Percentiles rank a stretch among this genome's conserved stretches.
Evolutionary conservation across 1,140 invertebrate genomes (phyloP).

Genomic region (Drosophila jambulina): DNA sequence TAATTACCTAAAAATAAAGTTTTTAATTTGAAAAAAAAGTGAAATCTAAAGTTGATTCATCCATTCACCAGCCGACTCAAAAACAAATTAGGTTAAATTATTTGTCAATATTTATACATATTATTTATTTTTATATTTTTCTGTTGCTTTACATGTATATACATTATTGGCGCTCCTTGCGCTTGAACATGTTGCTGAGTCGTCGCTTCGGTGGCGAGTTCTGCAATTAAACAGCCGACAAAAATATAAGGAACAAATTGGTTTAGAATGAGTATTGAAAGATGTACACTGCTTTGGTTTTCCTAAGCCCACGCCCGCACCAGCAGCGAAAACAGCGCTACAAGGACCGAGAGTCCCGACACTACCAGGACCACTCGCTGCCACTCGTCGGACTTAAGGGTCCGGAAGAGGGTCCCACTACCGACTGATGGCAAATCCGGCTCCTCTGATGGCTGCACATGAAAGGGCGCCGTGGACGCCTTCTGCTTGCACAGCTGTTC

Average conservation of each 20-base stretch:
- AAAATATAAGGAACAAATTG: background rate
- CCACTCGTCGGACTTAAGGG: background rate
- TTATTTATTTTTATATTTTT: background rate
- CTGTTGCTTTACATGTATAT: slow-evolving; percentile 4
- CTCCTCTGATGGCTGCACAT: slow-evolving; percentile 12
- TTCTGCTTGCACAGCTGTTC: slow-evolving; percentile 55
- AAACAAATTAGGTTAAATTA: background rate
- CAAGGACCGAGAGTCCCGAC: background rate
- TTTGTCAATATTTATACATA: slow-evolving; percentile 20
- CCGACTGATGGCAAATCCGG: background rate
- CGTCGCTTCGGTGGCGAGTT: slow-evolving; percentile 80
- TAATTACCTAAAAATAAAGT: background rate
- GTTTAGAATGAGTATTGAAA: background rate
- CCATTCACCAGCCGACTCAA: background rate
- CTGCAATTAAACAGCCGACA: slow-evolving; percentile 57
- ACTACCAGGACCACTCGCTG: slow-evolving; percentile 3
- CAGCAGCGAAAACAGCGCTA: slow-evolving; percentile 7
- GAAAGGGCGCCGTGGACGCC: slow-evolving; percentile 64
- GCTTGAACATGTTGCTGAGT: slow-evolving; percentile 81
- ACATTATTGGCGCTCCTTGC: slow-evolving; percentile 59
- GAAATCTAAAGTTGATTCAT: background rate
- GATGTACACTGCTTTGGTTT: slow-evolving; percentile 6
- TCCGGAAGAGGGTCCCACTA: background rate
- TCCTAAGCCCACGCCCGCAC: background rate
- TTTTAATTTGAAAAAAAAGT: background rate